Percentiles rank a stretch among this genome's conserved stretches.
These are phyloP conservation scores for Limanda limanda DNA, from an alignment of 2,113 vertebrate species.

Conservation along the genomic window DNA sequence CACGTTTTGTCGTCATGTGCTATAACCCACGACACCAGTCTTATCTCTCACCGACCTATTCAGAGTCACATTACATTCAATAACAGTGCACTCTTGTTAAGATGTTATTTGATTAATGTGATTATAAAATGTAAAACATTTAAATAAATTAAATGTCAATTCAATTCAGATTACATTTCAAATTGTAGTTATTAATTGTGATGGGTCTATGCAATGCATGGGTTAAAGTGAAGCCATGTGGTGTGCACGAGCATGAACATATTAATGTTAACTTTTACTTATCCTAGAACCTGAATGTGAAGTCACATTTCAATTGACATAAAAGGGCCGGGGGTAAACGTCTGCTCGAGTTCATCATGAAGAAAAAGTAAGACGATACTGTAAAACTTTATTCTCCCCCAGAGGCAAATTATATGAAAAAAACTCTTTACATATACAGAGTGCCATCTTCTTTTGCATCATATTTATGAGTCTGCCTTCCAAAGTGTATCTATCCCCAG, in stretches of 20 bases:
- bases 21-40: neutral
- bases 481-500: constrained; percentile 40
- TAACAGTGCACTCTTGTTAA: no score
- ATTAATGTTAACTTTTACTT: no score
- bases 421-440: constrained; percentile 23
- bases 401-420: constrained; percentile 12
- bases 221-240: neutral
- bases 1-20: neutral
- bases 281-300: neutral
- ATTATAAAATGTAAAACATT: neutral
- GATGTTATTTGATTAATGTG: no score
- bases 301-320: neutral
- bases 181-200: neutral
- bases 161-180: neutral
- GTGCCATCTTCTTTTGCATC: constrained; percentile 36
- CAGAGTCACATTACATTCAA: neutral
- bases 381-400: constrained; percentile 20
- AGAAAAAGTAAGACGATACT: constrained; percentile 4
- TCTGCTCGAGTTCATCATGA: constrained; percentile 23
- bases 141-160: neutral
- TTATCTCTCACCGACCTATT: neutral
- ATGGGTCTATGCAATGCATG: neutral
- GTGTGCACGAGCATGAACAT: neutral
- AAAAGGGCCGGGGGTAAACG: neutral
- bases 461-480: constrained; percentile 52